phyloP scores from a whole-genome alignment of 2,113 vertebrate species.

The Onychostruthus taczanowskii region DNA sequence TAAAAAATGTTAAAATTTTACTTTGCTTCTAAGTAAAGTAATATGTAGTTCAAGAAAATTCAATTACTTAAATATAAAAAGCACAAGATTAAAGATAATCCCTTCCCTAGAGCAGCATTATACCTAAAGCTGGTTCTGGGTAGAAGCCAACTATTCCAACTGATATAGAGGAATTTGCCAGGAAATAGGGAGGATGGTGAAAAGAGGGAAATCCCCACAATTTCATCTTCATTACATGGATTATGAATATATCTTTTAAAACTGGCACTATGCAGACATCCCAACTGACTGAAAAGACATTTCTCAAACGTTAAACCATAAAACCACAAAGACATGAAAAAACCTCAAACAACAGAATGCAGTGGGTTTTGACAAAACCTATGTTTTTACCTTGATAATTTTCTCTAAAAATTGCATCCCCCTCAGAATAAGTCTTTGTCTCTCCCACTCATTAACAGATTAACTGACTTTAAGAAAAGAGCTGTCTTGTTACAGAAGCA shows the following conservation, averaged over 20 bases:
- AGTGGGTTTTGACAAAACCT: not conserved
- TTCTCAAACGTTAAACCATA: not conserved
- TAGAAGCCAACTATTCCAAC: not conserved
- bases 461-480: not conserved
- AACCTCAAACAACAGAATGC: not conserved
- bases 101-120: not conserved
- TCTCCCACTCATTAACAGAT: not conserved
- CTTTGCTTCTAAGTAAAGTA: not conserved
- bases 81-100: slow-evolving; percentile 22
- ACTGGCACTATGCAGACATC: not conserved
- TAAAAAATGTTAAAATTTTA: too few relatives aligned
- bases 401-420: not conserved
- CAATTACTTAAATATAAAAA: slow-evolving; percentile 7
- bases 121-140: not conserved
- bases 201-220: not conserved
- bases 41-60: not conserved
- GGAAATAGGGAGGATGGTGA: not conserved
- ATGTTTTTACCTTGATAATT: not conserved
- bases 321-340: not conserved
- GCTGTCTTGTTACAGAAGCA: slow-evolving; percentile 3
- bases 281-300: not conserved
- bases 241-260: not conserved
- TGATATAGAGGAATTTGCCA: not conserved
- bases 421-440: not conserved
- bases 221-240: not conserved